These are phyloP conservation scores for Coboldia fuscipes DNA, from an alignment of 1,140 invertebrate genomes.

Conservation along the genomic window DNA sequence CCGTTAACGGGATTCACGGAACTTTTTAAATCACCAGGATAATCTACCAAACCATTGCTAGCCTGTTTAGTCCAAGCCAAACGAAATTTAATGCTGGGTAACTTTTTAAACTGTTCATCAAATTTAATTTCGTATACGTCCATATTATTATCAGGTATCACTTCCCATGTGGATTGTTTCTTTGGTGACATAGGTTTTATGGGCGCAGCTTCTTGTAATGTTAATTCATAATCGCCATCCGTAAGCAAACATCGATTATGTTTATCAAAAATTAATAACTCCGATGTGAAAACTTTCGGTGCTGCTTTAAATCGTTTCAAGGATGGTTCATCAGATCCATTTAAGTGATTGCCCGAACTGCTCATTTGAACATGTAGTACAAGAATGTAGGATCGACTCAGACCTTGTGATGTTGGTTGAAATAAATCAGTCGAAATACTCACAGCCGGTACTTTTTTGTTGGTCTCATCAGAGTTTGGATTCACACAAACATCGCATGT, in stretches of 20 bases:
- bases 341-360: too few relatives aligned
- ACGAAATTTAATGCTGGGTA: slow-evolving; percentile 64
- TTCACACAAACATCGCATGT: slow-evolving; percentile 61
- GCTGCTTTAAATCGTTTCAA: slow-evolving; percentile 12
- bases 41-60: slow-evolving; percentile 42
- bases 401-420: slow-evolving; percentile 46
- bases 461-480: slow-evolving; percentile 44
- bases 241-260: slow-evolving; percentile 64
- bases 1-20: slow-evolving; percentile 22
- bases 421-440: slow-evolving; percentile 71
- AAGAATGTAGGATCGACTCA: slow-evolving; percentile 73
- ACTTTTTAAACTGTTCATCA: slow-evolving; percentile 47
- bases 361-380: slow-evolving; percentile 52
- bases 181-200: slow-evolving; percentile 31
- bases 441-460: slow-evolving; percentile 48
- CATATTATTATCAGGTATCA: slow-evolving; percentile 43
- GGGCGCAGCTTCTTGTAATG: slow-evolving; percentile 37
- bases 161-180: slow-evolving; percentile 60
- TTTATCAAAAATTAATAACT: slow-evolving; percentile 78
- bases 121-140: slow-evolving; percentile 27
- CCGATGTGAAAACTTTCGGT: slow-evolving; percentile 53
- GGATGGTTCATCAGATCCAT: slow-evolving; percentile 4
- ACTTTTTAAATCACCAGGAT: too few relatives aligned
- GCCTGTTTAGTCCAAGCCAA: slow-evolving; percentile 60
- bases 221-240: slow-evolving; percentile 77